These are phyloP conservation scores for Tyria jacobaeae DNA, from an alignment of 2,888 invertebrate species.

Conservation along the genomic window DNA sequence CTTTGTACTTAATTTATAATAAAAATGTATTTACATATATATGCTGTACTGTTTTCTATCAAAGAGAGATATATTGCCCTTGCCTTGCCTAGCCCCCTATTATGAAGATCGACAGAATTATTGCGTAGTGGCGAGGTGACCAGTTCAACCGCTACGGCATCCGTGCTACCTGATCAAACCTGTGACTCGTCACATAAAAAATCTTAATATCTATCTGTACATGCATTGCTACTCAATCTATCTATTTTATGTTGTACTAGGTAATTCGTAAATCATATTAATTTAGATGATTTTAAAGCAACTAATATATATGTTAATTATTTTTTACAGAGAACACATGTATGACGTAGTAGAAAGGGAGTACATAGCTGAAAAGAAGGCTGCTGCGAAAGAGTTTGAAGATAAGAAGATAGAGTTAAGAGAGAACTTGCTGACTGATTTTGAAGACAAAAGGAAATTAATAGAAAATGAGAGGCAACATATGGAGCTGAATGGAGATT, in stretches of 20 bases:
- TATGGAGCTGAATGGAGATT: slow-evolving; percentile 96
- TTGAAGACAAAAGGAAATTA: slow-evolving; percentile 96
- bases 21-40: no score
- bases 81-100: no score
- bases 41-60: no score
- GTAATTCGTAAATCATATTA: no score
- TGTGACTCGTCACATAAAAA: no score
- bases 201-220: no score
- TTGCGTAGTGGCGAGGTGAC: no score
- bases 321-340: slow-evolving; percentile 89
- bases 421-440: slow-evolving; percentile 95
- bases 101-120: no score
- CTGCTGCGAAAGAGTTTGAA: slow-evolving; percentile 96
- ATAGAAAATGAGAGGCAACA: slow-evolving; percentile 95
- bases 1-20: no score
- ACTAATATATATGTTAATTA: neutral
- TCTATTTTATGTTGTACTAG: neutral
- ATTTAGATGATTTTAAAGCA: neutral
- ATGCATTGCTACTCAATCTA: neutral
- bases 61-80: no score
- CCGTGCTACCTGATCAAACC: no score
- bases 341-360: slow-evolving; percentile 95
- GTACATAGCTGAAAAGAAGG: slow-evolving; percentile 94
- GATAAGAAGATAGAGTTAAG: slow-evolving; percentile 97
- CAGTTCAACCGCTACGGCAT: no score